phyloP scores from a whole-genome alignment of 2,888 invertebrate genomes.

The Lordiphosa andalusiaca region DNA sequence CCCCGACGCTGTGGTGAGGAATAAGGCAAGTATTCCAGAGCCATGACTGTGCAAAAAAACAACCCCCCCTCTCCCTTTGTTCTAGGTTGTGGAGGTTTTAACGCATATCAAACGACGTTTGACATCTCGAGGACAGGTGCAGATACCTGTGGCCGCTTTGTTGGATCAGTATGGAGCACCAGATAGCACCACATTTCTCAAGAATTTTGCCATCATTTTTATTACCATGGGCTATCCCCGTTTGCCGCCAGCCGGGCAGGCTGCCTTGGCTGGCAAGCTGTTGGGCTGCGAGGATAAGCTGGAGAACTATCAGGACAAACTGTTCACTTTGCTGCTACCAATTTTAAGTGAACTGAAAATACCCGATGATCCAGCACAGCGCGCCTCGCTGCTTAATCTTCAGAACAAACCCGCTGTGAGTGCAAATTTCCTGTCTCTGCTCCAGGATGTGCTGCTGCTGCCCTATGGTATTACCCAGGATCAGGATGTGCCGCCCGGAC shows the following conservation, averaged over 20 bases:
- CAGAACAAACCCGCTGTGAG: conserved; percentile 85
- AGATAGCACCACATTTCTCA: conserved; percentile 84
- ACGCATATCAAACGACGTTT: conserved; percentile 95
- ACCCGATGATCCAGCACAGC: conserved; percentile 83
- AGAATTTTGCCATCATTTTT: conserved; percentile 97
- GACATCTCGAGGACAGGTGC: conserved; percentile 90
- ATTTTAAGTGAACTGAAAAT: conserved; percentile 86
- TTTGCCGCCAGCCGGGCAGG: conserved; percentile 87
- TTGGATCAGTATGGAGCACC: conserved; percentile 89
- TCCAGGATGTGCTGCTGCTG: conserved; percentile 90
- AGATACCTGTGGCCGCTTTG: conserved; percentile 91
- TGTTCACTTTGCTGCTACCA: conserved; percentile 90
- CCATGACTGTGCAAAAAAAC: conserved; percentile 45
- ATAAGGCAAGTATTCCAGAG: conserved; percentile 81
- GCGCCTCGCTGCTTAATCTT: conserved; percentile 85
- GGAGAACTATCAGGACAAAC: conserved; percentile 90
- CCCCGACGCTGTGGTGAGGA: conserved; percentile 89
- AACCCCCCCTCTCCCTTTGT: no score
- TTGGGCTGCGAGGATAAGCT: conserved; percentile 91
- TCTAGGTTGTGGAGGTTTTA: conserved; percentile 93
- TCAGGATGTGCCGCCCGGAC: conserved; percentile 85
- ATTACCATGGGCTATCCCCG: conserved; percentile 95
- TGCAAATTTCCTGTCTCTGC: conserved; percentile 84
- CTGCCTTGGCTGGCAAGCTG: conserved; percentile 87
- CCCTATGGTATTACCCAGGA: conserved; percentile 83